phyloP scores from a whole-genome alignment of 2,888 invertebrate species.

The Scelioninae gen. 1 region DNA sequence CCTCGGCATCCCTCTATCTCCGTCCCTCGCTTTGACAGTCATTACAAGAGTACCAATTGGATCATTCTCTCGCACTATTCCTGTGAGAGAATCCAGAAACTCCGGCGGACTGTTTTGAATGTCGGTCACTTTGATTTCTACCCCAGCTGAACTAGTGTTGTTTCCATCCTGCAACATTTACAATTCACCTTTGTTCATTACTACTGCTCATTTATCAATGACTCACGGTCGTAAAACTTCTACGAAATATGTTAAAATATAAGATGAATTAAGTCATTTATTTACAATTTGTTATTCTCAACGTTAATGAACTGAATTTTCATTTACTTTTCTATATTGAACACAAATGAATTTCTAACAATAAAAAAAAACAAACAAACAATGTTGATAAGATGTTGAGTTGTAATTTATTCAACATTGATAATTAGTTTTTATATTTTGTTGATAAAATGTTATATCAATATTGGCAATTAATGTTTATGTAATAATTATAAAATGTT shows the following conservation, averaged over 20 bases:
- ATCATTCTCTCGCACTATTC: constrained; percentile 92
- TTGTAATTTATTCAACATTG: too few relatives aligned
- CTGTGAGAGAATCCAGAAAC: constrained; percentile 92
- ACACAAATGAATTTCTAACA: too few relatives aligned
- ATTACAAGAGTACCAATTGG: constrained; percentile 93
- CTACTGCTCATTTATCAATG: constrained; percentile 24
- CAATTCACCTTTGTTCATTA: constrained; percentile 52
- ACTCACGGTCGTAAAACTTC: constrained; percentile 7
- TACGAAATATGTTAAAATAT: not conserved
- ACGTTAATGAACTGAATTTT: too few relatives aligned
- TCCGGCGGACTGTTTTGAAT: constrained; percentile 94
- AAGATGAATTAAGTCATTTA: too few relatives aligned
- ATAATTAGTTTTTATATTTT: too few relatives aligned
- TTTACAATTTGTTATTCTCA: too few relatives aligned
- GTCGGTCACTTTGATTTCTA: constrained; percentile 92
- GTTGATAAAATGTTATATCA: too few relatives aligned
- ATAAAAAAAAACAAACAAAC: too few relatives aligned
- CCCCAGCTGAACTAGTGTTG: constrained; percentile 89
- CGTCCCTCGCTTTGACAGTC: constrained; percentile 92
- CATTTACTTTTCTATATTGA: too few relatives aligned
- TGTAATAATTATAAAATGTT: too few relatives aligned
- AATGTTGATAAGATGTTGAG: too few relatives aligned
- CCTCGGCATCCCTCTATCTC: constrained; percentile 92
- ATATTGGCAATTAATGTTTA: too few relatives aligned
- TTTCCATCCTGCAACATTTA: constrained; percentile 89